Evolutionary conservation across 2,797 vertebrate species (phyloP), one percentile per base, ranked within the genome.

Genomic region (Menidia menidia): DNA sequence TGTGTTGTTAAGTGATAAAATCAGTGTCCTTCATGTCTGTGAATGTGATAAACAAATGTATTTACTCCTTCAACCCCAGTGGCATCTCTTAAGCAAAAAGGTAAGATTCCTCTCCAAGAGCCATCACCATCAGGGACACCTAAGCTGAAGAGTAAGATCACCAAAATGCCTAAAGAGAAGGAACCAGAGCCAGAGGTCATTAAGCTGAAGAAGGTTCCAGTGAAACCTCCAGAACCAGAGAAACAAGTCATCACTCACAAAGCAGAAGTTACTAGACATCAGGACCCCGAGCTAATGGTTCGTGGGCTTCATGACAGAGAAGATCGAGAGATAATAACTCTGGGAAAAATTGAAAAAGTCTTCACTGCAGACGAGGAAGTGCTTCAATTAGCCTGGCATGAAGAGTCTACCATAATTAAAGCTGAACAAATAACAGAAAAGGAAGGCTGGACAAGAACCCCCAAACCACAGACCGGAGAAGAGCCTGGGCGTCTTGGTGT

Each of bases 71-170:
- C 75, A 81, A 88, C 74, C 71, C 80, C 85, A 88, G 84, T 75
- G 73, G 44, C 90, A 76, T 15, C 85, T 91, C 77, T 89, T 93
- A 93, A 93, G 77, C 88, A 83, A 75, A 95, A 92, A 89, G 86
- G 54, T 90, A 93, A 90, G 91, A 89, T 91, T 48, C 82, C 81
- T 35, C 43, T 85, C 71, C 76, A 91, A 60, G 92, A 95, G 71
- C 85, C 92, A 65, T 86, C 91, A 77, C 89, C 84, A 42, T 57
- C 82, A 0, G 82, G 94, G 63, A 82, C 84, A 18, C n/a, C 77
- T 54, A 83, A 92, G 18, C 70, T 88, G 78, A 94, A 88, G 78
- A 92, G 84, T 71, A 88, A 77, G 48, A 58, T 83, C 50, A 86
- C 77, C 41, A 73, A 45, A 82, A 75, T 74, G 64, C 64, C 78